These are phyloP conservation scores for Drosophila eugracilis DNA, from an alignment of 1,140 invertebrate species.

Conservation along the genomic window DNA sequence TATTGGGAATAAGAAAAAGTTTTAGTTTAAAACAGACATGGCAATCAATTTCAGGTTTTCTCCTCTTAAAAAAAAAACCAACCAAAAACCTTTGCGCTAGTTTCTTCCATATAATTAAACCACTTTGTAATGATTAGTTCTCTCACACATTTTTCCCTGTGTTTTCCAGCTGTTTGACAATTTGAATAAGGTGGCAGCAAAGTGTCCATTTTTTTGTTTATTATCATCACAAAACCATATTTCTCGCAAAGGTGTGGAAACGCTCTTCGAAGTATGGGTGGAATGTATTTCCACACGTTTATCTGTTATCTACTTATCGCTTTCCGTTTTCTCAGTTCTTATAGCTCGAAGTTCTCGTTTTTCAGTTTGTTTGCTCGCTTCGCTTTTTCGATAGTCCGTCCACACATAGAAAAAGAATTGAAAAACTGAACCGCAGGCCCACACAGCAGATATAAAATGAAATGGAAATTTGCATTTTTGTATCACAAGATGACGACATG, in stretches of 20 bases:
- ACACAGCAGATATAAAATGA: conserved; percentile 44
- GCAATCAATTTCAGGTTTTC: no score
- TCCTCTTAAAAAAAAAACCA: no score
- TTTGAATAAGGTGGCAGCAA: no score
- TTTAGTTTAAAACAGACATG: no score
- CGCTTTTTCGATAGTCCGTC: conserved; percentile 10
- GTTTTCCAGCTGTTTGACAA: conserved; percentile 25
- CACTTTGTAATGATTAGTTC: background rate
- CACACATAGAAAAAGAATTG: conserved; percentile 20
- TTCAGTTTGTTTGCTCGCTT: background rate
- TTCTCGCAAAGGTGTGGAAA: background rate
- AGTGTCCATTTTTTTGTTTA: conserved; percentile 21
- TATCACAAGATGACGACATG: conserved; percentile 57
- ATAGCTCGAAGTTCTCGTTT: background rate
- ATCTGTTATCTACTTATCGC: background rate
- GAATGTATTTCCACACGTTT: conserved; percentile 31
- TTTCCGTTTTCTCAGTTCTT: conserved; percentile 15
- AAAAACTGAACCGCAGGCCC: conserved; percentile 30
- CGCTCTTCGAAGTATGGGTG: conserved; percentile 1
- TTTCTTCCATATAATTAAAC: conserved; percentile 1
- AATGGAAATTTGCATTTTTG: conserved; percentile 28
- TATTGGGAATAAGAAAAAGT: no score
- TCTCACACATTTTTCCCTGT: conserved; percentile 4
- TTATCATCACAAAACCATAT: conserved; percentile 31
- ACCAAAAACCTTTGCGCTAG: no score